Percentiles rank a stretch among this genome's conserved stretches.
Conservation (phyloP, 1,140 invertebrate species). For the Pantala flavescens region DNA sequence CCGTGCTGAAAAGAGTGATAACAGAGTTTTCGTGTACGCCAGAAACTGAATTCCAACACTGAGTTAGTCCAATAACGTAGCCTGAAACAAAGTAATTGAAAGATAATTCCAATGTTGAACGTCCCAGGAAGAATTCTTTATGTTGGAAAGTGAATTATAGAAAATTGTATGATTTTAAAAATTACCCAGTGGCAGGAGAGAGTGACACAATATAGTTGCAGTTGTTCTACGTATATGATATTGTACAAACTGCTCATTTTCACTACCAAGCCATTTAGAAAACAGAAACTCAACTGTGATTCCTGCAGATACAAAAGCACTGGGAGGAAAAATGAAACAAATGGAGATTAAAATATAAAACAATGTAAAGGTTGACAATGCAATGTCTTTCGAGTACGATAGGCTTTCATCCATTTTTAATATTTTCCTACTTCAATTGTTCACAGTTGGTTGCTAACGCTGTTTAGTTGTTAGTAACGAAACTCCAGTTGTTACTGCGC, state of each 20-base stretch:
- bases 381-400: not conserved
- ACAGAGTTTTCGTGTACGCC: not conserved
- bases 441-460: no score
- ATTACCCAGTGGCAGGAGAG: conserved; percentile 50
- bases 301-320: conserved; percentile 61
- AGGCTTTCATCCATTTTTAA: not conserved
- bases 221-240: conserved; percentile 60
- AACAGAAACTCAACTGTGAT: conserved; percentile 60
- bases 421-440: not conserved
- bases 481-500: no score
- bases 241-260: conserved; percentile 54
- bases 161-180: not conserved
- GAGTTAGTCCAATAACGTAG: conserved; percentile 20
- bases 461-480: no score
- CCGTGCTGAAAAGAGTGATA: conserved; percentile 15
- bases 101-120: no score
- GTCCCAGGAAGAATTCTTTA: no score
- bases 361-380: conserved; percentile 40
- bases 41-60: not conserved
- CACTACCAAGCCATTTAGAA: conserved; percentile 49
- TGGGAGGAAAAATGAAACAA: conserved; percentile 62
- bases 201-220: conserved; percentile 54
- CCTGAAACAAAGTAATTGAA: conserved; percentile 17
- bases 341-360: conserved; percentile 56
- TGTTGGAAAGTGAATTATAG: no score